phyloP scores from a whole-genome alignment of 2,888 invertebrate species.

The Thymelicus acteon region DNA sequence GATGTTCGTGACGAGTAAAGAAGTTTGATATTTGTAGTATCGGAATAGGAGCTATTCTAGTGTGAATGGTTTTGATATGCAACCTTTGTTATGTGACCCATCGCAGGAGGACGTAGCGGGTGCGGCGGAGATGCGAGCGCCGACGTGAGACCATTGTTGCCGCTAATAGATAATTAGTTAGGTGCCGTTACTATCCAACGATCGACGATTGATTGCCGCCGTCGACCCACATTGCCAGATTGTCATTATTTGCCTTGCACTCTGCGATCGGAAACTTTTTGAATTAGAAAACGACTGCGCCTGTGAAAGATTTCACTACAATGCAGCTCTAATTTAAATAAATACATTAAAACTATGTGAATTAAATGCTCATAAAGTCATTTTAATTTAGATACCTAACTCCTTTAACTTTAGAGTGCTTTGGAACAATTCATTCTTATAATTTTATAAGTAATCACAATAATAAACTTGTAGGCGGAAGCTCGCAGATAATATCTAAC shows the following conservation, averaged over 20 bases:
- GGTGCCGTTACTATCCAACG: conserved; percentile 76
- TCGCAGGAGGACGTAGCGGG: conserved; percentile 51
- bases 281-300: conserved; percentile 15
- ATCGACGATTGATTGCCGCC: conserved; percentile 61
- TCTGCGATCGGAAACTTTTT: conserved; percentile 44
- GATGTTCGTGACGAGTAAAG: conserved; percentile 4
- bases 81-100: conserved; percentile 15
- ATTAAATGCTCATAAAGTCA: no score
- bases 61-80: conserved; percentile 9
- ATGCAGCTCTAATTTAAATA: neutral
- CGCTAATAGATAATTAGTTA: conserved; percentile 81
- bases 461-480: conserved; percentile 13
- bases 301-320: neutral
- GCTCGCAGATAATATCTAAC: conserved; percentile 17
- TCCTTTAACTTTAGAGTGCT: neutral
- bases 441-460: conserved; percentile 2
- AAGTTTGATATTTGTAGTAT: conserved; percentile 13
- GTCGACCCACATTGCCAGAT: conserved; percentile 63
- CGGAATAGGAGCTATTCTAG: conserved; percentile 16
- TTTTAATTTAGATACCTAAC: no score
- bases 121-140: conserved; percentile 48
- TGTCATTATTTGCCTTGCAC: conserved; percentile 58
- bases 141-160: conserved; percentile 78
- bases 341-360: neutral
- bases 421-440: neutral